Evolutionary conservation across 2,113 vertebrate species (phyloP), one percentile per base, ranked within the genome.

Genomic region (Pedionomus torquatus): DNA sequence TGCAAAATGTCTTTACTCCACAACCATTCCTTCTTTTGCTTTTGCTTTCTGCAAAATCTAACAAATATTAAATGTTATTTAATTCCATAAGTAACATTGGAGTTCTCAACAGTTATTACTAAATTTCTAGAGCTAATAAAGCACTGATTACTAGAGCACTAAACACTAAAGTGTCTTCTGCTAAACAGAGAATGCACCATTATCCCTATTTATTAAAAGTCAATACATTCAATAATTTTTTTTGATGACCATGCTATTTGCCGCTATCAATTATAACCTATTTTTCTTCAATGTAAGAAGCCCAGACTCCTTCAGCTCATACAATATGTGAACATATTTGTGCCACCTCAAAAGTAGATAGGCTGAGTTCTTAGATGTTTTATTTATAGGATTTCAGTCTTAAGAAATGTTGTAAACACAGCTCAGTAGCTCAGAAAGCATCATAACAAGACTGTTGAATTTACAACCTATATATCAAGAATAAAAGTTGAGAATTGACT

Each of bases 341-440:
- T 90, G 76, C 58, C 91, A 76, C 54, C 63, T 87, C 85, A 83
- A 57, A 95, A 96, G 82, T 2, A 92, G 84, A 52, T 78, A 66
- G 58, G 17, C 48, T 76, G 54, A 92, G 39, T 76, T 88, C 82
- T 70, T 66, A 87, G 46, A 92, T 93, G 72, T 66, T 97, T 95
- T 95, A 95, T 93, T 87, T 89, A 95, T 83, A 72, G 89, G 80
- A 81, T 89, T 78, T 63, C 80, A 58, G 14, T 66, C 76, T 78
- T 87, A 83, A 92, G 79, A 90, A 90, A 89, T 46, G 46, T 39
- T 93, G 89, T 89, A 92, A 92, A 92, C 65, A 69, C 55, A 93
- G 49, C 86, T 81, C 76, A 63, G 77, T 75, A 70, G 44, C 66
- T 87, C 71, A 41, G 12, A 37, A 31, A 79, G 68, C 83, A 96